Evolutionary conservation across 2,888 invertebrate genomes (phyloP).

Genomic region (Eupsilia transversa): DNA sequence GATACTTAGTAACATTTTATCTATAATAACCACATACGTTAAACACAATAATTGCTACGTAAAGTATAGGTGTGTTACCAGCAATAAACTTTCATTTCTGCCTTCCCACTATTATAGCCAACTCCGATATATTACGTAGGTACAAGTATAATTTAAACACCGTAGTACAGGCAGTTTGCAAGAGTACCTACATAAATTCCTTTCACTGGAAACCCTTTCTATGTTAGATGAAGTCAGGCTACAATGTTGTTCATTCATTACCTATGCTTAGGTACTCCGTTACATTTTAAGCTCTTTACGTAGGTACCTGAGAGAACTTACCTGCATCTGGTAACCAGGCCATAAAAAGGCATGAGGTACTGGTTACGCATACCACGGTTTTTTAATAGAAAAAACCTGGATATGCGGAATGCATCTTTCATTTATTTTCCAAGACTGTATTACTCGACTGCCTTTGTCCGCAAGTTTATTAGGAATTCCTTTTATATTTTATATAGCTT

Average conservation of each 20-base stretch:
- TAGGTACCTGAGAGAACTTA: slow-evolving; percentile 45
- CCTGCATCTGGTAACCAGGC: slow-evolving; percentile 52
- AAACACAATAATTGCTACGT: slow-evolving; percentile 45
- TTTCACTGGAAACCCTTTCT: slow-evolving; percentile 71
- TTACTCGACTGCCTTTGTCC: slow-evolving; percentile 27
- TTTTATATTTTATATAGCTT: slow-evolving; percentile 44
- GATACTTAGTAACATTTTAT: not conserved
- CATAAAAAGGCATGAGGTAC: slow-evolving; percentile 46
- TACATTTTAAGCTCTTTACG: slow-evolving; percentile 64
- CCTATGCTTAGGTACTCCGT: slow-evolving; percentile 63
- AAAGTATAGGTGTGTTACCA: slow-evolving; percentile 11
- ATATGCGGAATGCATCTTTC: slow-evolving; percentile 40
- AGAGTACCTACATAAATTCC: slow-evolving; percentile 74
- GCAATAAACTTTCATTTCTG: slow-evolving; percentile 31
- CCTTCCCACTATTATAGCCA: slow-evolving; percentile 36
- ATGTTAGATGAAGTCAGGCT: slow-evolving; percentile 60
- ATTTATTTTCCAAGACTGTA: slow-evolving; percentile 34
- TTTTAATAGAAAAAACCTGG: slow-evolving; percentile 43
- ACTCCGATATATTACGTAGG: slow-evolving; percentile 45
- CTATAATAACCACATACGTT: slow-evolving; percentile 32
- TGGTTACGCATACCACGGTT: slow-evolving; percentile 44
- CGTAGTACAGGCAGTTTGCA: slow-evolving; percentile 56
- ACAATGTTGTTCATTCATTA: slow-evolving; percentile 69
- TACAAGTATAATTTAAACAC: slow-evolving; percentile 63
- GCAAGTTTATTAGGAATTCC: slow-evolving; percentile 42